phyloP scores from a whole-genome alignment of 2,797 vertebrate genomes.

The Cryptoblepharus egeriae region DNA sequence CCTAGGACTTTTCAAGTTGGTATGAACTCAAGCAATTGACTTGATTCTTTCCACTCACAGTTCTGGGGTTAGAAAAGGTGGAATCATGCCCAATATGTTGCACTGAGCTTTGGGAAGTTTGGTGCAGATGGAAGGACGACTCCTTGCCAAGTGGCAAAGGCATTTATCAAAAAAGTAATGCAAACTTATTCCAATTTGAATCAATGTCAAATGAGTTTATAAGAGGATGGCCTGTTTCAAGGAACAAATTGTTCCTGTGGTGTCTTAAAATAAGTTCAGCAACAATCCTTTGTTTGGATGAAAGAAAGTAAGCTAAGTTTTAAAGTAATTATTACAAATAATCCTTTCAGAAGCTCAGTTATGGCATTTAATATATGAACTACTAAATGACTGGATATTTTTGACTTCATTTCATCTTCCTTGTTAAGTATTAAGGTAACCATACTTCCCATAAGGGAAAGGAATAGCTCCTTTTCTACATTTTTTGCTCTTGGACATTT shows the following conservation, averaged over 20 bases:
- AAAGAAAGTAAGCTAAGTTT: background rate
- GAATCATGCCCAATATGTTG: background rate
- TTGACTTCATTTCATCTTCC: background rate
- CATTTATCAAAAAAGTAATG: too few species aligned
- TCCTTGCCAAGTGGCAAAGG: too few species aligned
- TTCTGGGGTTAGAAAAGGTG: background rate
- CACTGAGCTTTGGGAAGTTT: background rate
- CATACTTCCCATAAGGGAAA: background rate
- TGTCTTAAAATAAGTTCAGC: too few species aligned
- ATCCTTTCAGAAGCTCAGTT: background rate
- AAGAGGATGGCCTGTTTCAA: background rate
- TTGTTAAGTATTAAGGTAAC: background rate
- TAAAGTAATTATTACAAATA: background rate
- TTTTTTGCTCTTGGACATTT: background rate
- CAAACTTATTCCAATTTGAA: too few species aligned
- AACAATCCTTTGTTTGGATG: too few species aligned
- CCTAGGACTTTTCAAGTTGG: too few species aligned
- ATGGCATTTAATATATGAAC: background rate
- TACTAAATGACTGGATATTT: too few species aligned
- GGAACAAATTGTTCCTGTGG: background rate
- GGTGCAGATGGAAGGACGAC: background rate
- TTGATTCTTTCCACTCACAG: too few species aligned
- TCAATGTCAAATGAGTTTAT: too few species aligned
- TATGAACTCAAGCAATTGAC: too few species aligned
- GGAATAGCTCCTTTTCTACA: background rate